Conservation (phyloP, 2,113 vertebrate genomes). For the human region DNA sequence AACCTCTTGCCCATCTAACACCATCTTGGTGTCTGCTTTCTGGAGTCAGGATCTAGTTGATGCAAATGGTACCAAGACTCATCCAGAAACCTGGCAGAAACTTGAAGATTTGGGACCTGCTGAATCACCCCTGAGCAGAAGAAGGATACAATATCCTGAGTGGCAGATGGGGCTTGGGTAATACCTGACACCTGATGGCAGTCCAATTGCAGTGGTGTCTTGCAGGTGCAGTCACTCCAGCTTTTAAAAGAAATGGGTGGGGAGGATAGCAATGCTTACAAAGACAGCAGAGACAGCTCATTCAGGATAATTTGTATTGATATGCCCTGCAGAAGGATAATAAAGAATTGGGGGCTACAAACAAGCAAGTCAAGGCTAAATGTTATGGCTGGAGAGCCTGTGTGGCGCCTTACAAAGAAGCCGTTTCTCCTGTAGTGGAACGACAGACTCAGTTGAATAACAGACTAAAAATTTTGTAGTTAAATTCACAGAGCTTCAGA, state of each 20-base stretch:
- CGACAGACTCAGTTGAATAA: neutral
- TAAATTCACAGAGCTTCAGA: neutral
- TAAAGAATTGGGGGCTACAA: neutral
- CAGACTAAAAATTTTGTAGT: neutral
- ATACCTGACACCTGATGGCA: neutral
- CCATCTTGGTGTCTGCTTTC: neutral
- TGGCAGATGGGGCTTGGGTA: neutral
- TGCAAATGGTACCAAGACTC: neutral
- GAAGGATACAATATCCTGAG: neutral
- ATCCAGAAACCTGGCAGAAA: neutral
- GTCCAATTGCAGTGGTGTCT: fast-evolving
- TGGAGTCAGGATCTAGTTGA: neutral
- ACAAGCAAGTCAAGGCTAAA: neutral
- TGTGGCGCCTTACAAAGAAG: neutral
- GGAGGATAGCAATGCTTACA: neutral
- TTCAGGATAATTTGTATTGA: neutral
- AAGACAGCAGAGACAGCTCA: neutral
- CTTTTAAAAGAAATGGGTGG: neutral
- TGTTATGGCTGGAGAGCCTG: neutral
- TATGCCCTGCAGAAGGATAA: neutral
- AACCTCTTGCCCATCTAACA: neutral
- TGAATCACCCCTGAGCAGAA: neutral
- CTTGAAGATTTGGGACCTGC: neutral
- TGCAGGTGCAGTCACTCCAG: neutral
- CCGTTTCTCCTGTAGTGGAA: neutral